Evolutionary conservation across 2,888 invertebrate species (phyloP), one percentile per base, ranked within the genome.

Genomic region (Agrochola lychnidis): DNA sequence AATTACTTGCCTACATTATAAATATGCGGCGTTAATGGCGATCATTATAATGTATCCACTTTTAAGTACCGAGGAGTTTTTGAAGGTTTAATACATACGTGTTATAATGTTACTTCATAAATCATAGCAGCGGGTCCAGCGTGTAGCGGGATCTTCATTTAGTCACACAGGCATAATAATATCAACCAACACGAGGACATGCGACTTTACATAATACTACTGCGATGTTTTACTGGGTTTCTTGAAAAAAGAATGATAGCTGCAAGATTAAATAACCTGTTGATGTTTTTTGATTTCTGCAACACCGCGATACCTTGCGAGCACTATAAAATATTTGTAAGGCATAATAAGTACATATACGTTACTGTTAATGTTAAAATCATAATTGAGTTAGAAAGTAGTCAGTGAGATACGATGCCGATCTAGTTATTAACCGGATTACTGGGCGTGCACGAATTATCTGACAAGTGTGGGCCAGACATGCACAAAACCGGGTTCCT

Each of bases 361-460:
- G 40, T 68, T 51, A 67, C 74, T 70, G 51, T 56, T 79, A 68
- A 64, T 64, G 64, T 76, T 86, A 74, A 79, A 76, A 70, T 64
- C 86, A 79, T 88, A 87, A 87, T 87, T 86, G 84, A 82, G 88
- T 88, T 87, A 86, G 87, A 87, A 90, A 91, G 89, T 86, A 88
- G 88, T 84, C 81, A 88, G 89, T 85, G 79, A 89, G 88, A 85
- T 84, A 86, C 85, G 82, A 87, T 75, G 73, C 78, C 87, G 90
- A 88, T 90, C 91, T 86, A 90, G 91, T 90, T 91, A 87, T 85
- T 84, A 78, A 81, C 84, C 86, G 85, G 84, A 88, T 90, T 82
- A 81, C 76, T 70, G 84, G 87, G 89, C 82, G 83, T 53, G 45
- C 66, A 85, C 81, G 90, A 83, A 85, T 85, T 84, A 87, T 81